Evolutionary conservation across 2,113 vertebrate genomes (phyloP), one percentile per base, ranked within the genome.

Genomic region (Platycercus adscitus): DNA sequence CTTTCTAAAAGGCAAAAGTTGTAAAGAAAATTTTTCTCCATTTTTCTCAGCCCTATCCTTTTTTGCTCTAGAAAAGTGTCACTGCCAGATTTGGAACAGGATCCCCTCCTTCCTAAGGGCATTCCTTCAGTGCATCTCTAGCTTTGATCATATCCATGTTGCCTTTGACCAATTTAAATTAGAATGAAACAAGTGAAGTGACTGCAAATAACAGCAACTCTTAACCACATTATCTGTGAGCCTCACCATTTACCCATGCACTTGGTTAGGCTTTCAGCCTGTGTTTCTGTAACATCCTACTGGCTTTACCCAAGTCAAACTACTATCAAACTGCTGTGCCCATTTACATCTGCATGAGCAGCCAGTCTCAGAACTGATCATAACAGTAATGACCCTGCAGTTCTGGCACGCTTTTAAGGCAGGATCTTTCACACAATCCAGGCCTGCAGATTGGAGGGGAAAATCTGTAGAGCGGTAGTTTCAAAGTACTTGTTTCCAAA

Each of bases 331-430:
- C 26, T 86, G 50, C 23, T 52, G 53, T 88, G 56, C 33, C 56
- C 21, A 2, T 4, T 0, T 21, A 61, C 3, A 33, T 33, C 87
- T 88, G 31, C 19, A 35, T 3, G 10, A 70, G 69, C 17, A 61
- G 31, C n/a, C 5, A 3, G 4, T 44, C 81, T 70, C 19, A 44
- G 35, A 37, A 6, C 17, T 41, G 39, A 25, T 3, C 44, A 43
- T 3, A 13, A n/a, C 69, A 58, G 29, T 11, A 15, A 49, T 2
- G 6, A 35, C 50, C 19, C 68, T 0, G 0, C 35, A 17, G 52
- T 29, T 35, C 58, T 72, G 84, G 26, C 64, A 86, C 26, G 13
- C 10, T 24, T 61, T 10, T 69, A 19, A 61, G 44, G 35, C 29
- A 65, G 35, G 53, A 44, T 39, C 29, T 43, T 64, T 56, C 53